Evolutionary conservation across 2,888 invertebrate genomes (phyloP).

Genomic region (Acronicta leporina): DNA sequence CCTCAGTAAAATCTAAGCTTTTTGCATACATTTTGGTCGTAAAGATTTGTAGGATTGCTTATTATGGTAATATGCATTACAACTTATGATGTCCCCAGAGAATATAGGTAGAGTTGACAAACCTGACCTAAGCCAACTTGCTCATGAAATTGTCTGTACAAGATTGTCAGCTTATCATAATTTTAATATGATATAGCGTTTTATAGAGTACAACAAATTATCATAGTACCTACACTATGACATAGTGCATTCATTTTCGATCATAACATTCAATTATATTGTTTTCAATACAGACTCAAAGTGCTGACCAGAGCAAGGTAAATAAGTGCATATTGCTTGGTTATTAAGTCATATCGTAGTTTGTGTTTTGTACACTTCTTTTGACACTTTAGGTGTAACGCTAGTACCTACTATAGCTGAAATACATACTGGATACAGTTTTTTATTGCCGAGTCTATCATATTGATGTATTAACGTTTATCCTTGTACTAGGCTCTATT

Average conservation of each 20-base stretch:
- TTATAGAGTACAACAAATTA: constrained; percentile 4
- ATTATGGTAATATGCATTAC: neutral
- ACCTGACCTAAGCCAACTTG: constrained; percentile 10
- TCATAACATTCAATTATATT: constrained; percentile 49
- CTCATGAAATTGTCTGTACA: neutral
- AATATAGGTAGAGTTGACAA: neutral
- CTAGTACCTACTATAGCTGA: constrained; percentile 18
- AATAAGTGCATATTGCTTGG: constrained; percentile 54
- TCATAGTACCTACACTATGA: constrained; percentile 6
- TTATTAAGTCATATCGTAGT: constrained; percentile 20
- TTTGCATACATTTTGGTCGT: neutral
- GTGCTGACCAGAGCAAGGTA: constrained; percentile 71
- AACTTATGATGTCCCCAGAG: neutral
- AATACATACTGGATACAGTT: constrained; percentile 14
- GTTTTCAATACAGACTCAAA: constrained; percentile 71
- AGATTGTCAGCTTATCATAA: neutral
- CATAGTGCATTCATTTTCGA: constrained; percentile 11
- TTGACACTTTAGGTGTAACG: constrained; percentile 20
- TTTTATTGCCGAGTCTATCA: neutral
- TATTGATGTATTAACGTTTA: neutral
- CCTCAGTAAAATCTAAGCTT: neutral
- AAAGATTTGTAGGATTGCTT: neutral
- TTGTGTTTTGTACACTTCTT: constrained; percentile 25
- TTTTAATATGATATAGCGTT: constrained; percentile 7
- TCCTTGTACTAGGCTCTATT: neutral